These are phyloP conservation scores for Machimus rusticus DNA, from an alignment of 2,888 invertebrate species.

Conservation along the genomic window DNA sequence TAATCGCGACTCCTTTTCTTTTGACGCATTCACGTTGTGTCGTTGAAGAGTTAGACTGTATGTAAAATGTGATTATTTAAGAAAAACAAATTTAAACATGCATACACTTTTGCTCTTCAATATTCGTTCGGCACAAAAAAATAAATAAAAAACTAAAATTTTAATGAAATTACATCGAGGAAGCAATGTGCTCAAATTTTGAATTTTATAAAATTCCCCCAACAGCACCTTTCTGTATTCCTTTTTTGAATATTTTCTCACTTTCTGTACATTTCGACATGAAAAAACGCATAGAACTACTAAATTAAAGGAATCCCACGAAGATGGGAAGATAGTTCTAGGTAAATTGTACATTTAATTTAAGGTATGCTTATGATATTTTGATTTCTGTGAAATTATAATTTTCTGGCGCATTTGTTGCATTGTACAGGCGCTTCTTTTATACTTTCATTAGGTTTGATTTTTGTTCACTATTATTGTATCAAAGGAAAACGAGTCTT, in stretches of 20 bases:
- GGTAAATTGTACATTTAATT: not conserved
- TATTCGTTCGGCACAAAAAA: not conserved
- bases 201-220: not conserved
- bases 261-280: not conserved
- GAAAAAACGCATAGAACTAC: not conserved
- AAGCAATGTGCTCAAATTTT: not conserved
- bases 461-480: not conserved
- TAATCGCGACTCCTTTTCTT: not conserved
- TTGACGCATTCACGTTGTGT: not conserved
- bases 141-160: not conserved
- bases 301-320: not conserved
- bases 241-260: not conserved
- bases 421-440: not conserved
- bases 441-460: not conserved
- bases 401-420: not conserved
- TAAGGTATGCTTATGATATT: not conserved
- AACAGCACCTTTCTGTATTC: not conserved
- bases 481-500: not conserved
- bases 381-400: conserved; percentile 13
- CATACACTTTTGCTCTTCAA: not conserved
- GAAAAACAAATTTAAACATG: not conserved
- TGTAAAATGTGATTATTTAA: not conserved
- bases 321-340: not conserved
- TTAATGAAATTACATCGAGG: not conserved
- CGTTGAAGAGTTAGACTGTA: not conserved